Conservation (phyloP, 2,797 vertebrate species). For the Siniperca obscura region DNA sequence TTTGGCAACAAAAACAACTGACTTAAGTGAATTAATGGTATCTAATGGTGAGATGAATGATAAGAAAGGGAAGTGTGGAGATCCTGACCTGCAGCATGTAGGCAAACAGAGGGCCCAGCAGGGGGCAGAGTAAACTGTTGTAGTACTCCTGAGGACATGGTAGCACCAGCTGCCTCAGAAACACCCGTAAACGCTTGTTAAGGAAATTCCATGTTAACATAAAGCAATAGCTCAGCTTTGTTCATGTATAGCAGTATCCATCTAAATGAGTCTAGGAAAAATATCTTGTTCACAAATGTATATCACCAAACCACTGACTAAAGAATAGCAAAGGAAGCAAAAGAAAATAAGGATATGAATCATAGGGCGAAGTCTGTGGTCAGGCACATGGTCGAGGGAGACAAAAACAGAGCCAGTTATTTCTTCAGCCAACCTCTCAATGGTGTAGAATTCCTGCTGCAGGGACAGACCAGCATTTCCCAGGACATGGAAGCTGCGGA, state of each 20-base stretch:
- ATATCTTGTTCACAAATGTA: not conserved
- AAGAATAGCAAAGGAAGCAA: not conserved
- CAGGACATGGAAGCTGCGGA: slow-evolving; percentile 91
- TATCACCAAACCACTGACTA: not conserved
- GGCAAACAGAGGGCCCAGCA: slow-evolving; percentile 92
- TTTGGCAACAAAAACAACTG: not conserved
- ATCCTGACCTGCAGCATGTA: slow-evolving; percentile 92
- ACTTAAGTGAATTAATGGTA: not conserved
- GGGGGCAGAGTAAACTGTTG: slow-evolving; percentile 90
- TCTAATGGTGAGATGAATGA: not conserved
- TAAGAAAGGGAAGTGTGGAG: not conserved
- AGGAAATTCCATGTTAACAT: slow-evolving; percentile 75
- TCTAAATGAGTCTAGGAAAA: not conserved
- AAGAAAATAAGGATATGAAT: slow-evolving; percentile 92
- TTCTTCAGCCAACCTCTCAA: slow-evolving; percentile 89
- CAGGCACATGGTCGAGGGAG: slow-evolving; percentile 93
- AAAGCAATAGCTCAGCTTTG: not conserved
- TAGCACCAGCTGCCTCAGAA: slow-evolving; percentile 92
- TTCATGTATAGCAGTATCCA: not conserved
- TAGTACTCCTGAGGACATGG: slow-evolving; percentile 94
- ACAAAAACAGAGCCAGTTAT: slow-evolving; percentile 90
- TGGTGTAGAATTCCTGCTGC: slow-evolving; percentile 94
- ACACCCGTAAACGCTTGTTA: slow-evolving; percentile 88
- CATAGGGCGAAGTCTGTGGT: slow-evolving; percentile 93
- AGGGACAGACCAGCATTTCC: slow-evolving; percentile 91